Evolutionary conservation across 2,888 invertebrate genomes (phyloP), one percentile per base, ranked within the genome.

Genomic region (Ephialtes manifestator): DNA sequence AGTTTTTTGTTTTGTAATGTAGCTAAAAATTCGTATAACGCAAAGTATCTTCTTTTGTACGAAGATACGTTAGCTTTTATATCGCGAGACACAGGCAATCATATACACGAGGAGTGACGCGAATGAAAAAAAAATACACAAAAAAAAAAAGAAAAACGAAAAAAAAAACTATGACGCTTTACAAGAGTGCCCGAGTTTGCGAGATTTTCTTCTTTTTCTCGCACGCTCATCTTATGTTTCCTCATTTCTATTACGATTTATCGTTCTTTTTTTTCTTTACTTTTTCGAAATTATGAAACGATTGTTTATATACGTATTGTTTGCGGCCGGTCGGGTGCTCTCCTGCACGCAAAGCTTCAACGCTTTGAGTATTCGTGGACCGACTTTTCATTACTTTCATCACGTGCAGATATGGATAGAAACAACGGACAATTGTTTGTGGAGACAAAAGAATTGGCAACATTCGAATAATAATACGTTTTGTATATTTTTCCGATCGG

Each of bases 11-110:
- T 74, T 84, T 77, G 68, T 63, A 81, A 77, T 74, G 55, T 65
- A 65, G 75, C 80, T 75, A 70, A 75, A n/a, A 63, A 35, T 63
- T 74, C 48, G 51, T 79, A 43, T 70, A 70, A 70, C 70, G 74
- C 79, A 51, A 24, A 48, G 48, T 70, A 75, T 48, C 74, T 70
- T 51, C 68, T 75, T 70, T 35, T 63, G 71, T 68, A 72, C 46
- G 53, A 74, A 74, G 53, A 60, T 74, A 72, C 31, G 84, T 86
- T 89, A 89, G 89, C 89, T 91, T 90, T 91, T 91, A 89, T 90
- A 90, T 88, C 86, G 88, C 88, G 84, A 82, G 71, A 86, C 84
- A 87, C 87, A 77, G 80, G 70, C 31, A 67, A 75, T 31, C 51
- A 65, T 31, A 72, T 43, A 71, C 46, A 31, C 65, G 77, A 71